A percentile compares a stretch with the other conserved stretches of the same genome.
Conservation (phyloP, 2,797 vertebrate species). For the Triplophysa bombifrons region DNA sequence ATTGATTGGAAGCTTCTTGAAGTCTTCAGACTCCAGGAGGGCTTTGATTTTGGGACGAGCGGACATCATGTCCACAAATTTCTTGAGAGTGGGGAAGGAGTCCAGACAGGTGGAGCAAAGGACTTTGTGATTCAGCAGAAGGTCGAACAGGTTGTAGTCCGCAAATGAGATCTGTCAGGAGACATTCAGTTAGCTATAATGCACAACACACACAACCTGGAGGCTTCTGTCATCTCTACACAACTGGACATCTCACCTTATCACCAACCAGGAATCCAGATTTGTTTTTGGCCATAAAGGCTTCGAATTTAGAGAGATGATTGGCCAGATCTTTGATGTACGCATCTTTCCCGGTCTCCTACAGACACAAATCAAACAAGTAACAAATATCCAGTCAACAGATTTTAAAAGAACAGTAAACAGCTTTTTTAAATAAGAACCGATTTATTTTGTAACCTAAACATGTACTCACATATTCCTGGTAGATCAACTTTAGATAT, state of each 20-base stretch:
- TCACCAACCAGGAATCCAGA: constrained; percentile 74
- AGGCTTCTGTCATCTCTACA: background rate
- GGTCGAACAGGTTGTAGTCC: constrained; percentile 78
- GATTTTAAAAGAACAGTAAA: background rate
- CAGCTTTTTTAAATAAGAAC: no score
- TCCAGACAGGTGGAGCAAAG: constrained; percentile 71
- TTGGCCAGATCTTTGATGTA: constrained; percentile 70
- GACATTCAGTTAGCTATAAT: background rate
- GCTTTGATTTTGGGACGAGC: constrained; percentile 72
- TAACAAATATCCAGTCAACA: background rate
- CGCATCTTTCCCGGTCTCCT: constrained; percentile 73
- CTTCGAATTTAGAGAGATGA: constrained; percentile 73
- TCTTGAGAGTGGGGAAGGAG: constrained; percentile 66
- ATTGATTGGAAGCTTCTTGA: constrained; percentile 74
- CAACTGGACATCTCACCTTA: constrained; percentile 64
- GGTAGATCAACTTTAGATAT: constrained; percentile 70
- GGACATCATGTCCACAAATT: constrained; percentile 65
- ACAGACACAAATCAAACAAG: constrained; percentile 10
- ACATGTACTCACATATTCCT: constrained; percentile 72
- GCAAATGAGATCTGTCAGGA: constrained; percentile 72
- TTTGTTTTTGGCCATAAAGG: constrained; percentile 67
- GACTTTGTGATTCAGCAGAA: constrained; percentile 70
- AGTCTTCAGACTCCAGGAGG: constrained; percentile 69
- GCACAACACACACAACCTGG: background rate
- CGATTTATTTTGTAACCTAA: no score